Base-by-base conservation (phyloP, 2,888 invertebrate genomes). In the Amphipyra berbera region DNA sequence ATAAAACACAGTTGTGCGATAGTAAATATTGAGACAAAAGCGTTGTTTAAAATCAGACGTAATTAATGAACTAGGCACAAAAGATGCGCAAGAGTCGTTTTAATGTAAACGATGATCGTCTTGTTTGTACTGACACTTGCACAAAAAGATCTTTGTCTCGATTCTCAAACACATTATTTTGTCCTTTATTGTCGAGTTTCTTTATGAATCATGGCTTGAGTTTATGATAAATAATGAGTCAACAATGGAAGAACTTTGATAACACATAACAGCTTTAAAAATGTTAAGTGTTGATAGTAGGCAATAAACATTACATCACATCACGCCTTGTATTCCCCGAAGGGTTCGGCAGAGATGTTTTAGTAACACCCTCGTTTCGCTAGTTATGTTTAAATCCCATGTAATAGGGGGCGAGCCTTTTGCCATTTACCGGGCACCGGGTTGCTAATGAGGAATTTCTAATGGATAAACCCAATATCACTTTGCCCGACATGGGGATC, bases 141-240 rank as follows among this genome's bases (percentile, higher is more conserved):
- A 53, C 47, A 49, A 49, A 68, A 60, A 47, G 30, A 44, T 47
- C 49, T 70, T 69, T 74, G 70, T 62, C 40, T 13, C 6, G 13
- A 6, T 50, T 38, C 15, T 8, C 35, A 10, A 56, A 53, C 13
- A 52, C 27, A 21, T 21, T n/a, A n/a, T 9, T 41, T 33, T 40
- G 35, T 49, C 9, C 15, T 2, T 10, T 45, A 41, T 40, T 47
- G 30, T 30, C 30, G 30, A 30, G 30, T 30, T 30, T 4, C 21
- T 30, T 30, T 30, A 1, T 71, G 64, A 62, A 12, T 52, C 53
- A 65, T 53, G 45, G 21, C 41, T 12, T 12, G 47, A 52, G 54
- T 60, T 40, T 14, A n/a, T n/a, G 48, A 60, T 60, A 55, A 57
- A 13, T 35, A 48, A 67, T 69, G 53, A 54, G n/a, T 54, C 63